Evolutionary conservation across 1,140 invertebrate species (phyloP).

Genomic region (Drosophila pallidifrons): DNA sequence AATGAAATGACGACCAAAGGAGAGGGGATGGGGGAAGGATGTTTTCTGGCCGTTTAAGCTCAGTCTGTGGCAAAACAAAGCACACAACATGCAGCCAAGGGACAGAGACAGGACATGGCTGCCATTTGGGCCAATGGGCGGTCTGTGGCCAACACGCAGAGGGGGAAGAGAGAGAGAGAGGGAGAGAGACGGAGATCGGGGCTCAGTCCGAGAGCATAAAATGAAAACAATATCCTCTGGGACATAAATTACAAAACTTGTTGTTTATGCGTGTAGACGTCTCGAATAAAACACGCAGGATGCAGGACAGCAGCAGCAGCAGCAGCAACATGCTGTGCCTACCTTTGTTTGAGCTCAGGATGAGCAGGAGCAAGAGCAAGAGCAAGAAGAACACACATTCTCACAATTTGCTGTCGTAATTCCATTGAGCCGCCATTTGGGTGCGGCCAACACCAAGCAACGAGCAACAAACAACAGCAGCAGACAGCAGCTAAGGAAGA

Average conservation of each 20-base stretch:
- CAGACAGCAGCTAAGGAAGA: slow-evolving; percentile 13
- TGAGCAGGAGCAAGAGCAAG: too few species aligned
- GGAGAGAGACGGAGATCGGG: not conserved
- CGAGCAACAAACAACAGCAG: not conserved
- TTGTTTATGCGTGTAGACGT: slow-evolving; percentile 67
- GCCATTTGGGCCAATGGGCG: slow-evolving; percentile 4
- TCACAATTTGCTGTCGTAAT: slow-evolving; percentile 53
- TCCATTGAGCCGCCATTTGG: slow-evolving; percentile 55
- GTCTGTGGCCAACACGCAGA: not conserved
- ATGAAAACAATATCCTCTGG: slow-evolving; percentile 71
- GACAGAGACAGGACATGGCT: not conserved
- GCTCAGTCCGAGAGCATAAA: slow-evolving; percentile 42
- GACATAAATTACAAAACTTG: slow-evolving; percentile 74
- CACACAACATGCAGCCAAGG: not conserved
- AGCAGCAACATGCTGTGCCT: slow-evolving; percentile 16
- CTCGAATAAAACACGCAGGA: slow-evolving; percentile 62
- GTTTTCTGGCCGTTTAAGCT: not conserved
- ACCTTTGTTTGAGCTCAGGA: slow-evolving; percentile 6
- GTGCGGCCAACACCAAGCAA: slow-evolving; percentile 31
- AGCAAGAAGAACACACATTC: slow-evolving; percentile 11
- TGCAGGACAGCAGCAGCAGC: slow-evolving; percentile 24
- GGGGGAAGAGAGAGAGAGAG: not conserved
- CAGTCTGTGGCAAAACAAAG: slow-evolving; percentile 9
- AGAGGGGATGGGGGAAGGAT: not conserved
- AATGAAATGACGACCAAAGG: not conserved